Evolutionary conservation across 2,888 invertebrate species (phyloP).

Genomic region (Ophion ellenae): DNA sequence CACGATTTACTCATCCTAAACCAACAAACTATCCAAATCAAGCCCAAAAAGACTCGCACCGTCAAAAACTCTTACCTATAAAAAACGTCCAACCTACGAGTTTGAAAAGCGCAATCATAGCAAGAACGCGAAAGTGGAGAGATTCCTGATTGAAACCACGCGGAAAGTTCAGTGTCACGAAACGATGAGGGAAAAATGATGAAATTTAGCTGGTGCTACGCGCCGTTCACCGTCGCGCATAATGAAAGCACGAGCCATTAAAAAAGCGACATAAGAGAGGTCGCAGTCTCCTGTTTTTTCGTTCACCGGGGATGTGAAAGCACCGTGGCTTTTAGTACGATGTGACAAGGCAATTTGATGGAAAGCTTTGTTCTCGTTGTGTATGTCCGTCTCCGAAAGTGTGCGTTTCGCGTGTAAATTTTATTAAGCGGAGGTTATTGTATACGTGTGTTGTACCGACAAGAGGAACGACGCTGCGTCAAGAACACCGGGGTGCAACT

Average conservation of each 20-base stretch:
- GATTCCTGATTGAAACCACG: too few relatives aligned
- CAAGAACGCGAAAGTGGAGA: too few relatives aligned
- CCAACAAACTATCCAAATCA: too few relatives aligned
- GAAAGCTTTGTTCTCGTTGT: constrained; percentile 43
- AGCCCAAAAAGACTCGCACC: too few relatives aligned
- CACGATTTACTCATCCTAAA: too few relatives aligned
- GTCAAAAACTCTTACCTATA: too few relatives aligned
- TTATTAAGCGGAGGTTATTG: not conserved
- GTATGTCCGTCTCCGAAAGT: not conserved
- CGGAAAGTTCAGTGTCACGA: too few relatives aligned
- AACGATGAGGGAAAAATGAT: not conserved
- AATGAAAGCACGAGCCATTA: not conserved
- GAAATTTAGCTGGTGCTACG: not conserved
- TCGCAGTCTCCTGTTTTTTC: constrained; percentile 2
- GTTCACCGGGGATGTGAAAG: constrained; percentile 2
- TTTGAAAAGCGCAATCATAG: too few relatives aligned
- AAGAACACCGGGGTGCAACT: constrained; percentile 36
- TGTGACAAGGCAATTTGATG: constrained; percentile 47
- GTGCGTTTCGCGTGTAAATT: constrained; percentile 21
- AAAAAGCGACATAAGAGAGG: constrained; percentile 2
- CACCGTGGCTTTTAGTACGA: constrained; percentile 10
- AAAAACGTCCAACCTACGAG: too few relatives aligned
- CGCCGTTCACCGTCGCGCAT: too few relatives aligned
- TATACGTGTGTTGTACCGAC: not conserved
- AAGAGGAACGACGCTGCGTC: constrained; percentile 39